A percentile compares a stretch with the other conserved stretches of the same genome.
phyloP scores from a whole-genome alignment of 2,797 vertebrate species.

The Cetoscarus ocellatus region DNA sequence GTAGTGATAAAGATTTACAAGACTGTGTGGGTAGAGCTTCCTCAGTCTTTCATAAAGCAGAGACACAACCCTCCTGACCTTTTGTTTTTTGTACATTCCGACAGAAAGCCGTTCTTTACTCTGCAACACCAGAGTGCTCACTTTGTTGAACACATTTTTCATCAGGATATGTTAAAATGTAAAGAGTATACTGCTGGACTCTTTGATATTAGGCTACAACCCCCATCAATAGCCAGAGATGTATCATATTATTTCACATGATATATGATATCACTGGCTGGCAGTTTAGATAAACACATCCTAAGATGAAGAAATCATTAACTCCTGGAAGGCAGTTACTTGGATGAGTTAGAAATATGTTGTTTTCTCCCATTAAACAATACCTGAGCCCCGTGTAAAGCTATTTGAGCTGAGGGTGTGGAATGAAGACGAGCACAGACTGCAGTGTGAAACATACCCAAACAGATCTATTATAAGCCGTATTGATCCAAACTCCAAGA shows the following conservation, averaged over 20 bases:
- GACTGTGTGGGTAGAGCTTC: conserved; percentile 28
- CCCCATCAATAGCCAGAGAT: neutral
- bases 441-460: conserved; percentile 61
- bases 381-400: conserved; percentile 44
- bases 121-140: conserved; percentile 28
- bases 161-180: conserved; percentile 26
- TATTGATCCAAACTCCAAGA: conserved; percentile 70
- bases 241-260: conserved; percentile 11
- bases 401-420: conserved; percentile 53
- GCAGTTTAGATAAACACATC: conserved; percentile 29
- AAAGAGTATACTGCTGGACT: conserved; percentile 12
- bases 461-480: conserved; percentile 74
- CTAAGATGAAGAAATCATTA: conserved; percentile 45
- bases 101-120: conserved; percentile 33
- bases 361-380: conserved; percentile 48
- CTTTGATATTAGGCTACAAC: conserved; percentile 21
- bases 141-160: conserved; percentile 28
- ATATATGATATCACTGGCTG: conserved; percentile 3
- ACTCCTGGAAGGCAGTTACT: conserved; percentile 22
- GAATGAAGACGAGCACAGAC: conserved; percentile 56
- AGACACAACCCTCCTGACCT: conserved; percentile 22
- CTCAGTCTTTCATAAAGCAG: conserved; percentile 18
- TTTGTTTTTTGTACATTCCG: conserved; percentile 9
- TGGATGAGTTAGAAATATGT: conserved; percentile 32
- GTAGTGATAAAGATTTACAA: conserved; percentile 32